Evolutionary conservation across 64 coral and sea anemone genomes (phyloP).

Genomic region (Actinia tenebrosa): DNA sequence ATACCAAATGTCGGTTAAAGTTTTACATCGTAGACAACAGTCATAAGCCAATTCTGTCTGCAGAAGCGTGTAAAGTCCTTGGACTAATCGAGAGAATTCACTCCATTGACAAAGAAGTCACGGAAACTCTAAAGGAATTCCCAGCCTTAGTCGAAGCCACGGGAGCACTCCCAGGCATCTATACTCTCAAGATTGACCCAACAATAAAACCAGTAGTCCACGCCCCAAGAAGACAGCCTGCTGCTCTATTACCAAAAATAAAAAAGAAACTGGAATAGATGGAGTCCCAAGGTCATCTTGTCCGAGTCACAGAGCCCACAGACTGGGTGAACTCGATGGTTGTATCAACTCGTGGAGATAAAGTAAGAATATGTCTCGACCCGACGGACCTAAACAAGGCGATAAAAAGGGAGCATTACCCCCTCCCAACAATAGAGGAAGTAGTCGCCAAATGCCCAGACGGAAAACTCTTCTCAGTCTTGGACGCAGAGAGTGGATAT

Average conservation of each 20-base stretch:
- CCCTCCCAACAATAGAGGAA: background rate
- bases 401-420: no score
- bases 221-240: constrained; percentile 25
- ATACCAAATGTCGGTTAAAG: constrained; percentile 1
- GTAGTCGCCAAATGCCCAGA: constrained; percentile 43
- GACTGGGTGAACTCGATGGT: constrained; percentile 37
- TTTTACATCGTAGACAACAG: constrained; percentile 17
- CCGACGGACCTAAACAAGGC: no score
- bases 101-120: background rate
- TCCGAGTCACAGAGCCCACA: constrained; percentile 29
- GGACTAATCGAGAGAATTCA: constrained; percentile 31
- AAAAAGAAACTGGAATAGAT: constrained; percentile 13
- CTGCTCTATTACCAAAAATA: constrained; percentile 21
- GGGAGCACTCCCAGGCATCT: background rate
- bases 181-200: background rate
- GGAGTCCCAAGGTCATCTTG: constrained; percentile 19
- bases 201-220: constrained; percentile 23
- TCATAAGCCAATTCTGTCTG: constrained; percentile 12
- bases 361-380: no score
- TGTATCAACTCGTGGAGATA: no score
- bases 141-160: background rate
- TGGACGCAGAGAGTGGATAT: constrained; percentile 59
- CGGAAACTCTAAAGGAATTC: background rate
- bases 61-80: constrained; percentile 37
- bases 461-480: constrained; percentile 35